Percentiles rank a stretch among this genome's conserved stretches.
Conservation (phyloP, 2,113 vertebrate genomes). For the Etheostoma spectabile region DNA sequence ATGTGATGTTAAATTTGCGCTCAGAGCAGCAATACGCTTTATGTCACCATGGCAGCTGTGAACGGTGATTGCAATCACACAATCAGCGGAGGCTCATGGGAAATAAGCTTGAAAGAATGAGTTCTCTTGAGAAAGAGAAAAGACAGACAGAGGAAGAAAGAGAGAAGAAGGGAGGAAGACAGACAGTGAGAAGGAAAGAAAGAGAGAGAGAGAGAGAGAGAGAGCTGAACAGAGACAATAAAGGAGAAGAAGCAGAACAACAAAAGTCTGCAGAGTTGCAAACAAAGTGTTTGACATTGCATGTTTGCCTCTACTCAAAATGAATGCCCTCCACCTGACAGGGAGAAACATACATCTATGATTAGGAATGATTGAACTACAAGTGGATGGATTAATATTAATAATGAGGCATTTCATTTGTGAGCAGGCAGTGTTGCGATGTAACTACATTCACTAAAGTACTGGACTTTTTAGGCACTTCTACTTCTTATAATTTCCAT, state of each 20-base stretch:
- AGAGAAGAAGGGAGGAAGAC: conserved; percentile 18
- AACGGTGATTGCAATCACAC: conserved; percentile 75
- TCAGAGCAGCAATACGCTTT: conserved; percentile 51
- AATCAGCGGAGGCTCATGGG: conserved; percentile 69
- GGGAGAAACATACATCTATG: background rate
- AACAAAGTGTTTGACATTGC: conserved; percentile 40
- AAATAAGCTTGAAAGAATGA: conserved; percentile 72
- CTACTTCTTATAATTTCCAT: background rate
- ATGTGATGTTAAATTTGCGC: conserved; percentile 64
- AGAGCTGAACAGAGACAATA: conserved; percentile 39
- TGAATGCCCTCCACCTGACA: conserved; percentile 5
- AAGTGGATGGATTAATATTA: conserved; percentile 23
- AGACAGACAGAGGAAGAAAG: conserved; percentile 11
- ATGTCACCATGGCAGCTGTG: conserved; percentile 75
- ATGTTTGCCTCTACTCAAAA: conserved; percentile 11
- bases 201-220: conserved; percentile 21
- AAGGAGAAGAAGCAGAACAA: conserved; percentile 38
- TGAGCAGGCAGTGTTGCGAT: background rate
- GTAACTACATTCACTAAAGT: background rate
- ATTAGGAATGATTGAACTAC: conserved; percentile 20
- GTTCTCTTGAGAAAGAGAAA: conserved; percentile 56
- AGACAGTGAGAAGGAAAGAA: background rate
- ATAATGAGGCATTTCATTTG: conserved; percentile 7
- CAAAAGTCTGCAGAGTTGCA: conserved; percentile 11
- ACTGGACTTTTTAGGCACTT: too few species aligned